Conservation (phyloP, 2,888 invertebrate species). For the Zhuqinia jingwanae region DNA sequence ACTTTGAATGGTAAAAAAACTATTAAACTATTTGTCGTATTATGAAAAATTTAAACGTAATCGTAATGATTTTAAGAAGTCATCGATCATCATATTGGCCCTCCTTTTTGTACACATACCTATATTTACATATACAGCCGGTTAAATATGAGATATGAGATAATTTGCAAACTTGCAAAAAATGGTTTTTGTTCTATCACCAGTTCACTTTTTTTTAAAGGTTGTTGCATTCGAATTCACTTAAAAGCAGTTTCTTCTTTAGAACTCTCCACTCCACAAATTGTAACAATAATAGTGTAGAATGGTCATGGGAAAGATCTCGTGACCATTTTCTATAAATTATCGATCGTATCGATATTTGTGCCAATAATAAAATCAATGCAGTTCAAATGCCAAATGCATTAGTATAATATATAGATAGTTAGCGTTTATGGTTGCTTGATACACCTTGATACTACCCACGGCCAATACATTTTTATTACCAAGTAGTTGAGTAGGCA, state of each 20-base stretch:
- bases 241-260: not conserved
- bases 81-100: not conserved
- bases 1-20: conserved; percentile 20
- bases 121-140: not conserved
- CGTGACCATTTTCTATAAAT: conserved; percentile 39
- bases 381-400: not conserved
- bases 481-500: too few relatives aligned
- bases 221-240: conserved; percentile 34
- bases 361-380: conserved; percentile 31
- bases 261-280: not conserved
- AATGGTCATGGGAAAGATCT: conserved; percentile 40
- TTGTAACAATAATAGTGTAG: not conserved
- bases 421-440: too few relatives aligned
- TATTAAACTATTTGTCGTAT: not conserved
- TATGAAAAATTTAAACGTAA: not conserved
- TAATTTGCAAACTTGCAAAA: conserved; percentile 56
- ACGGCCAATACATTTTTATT: too few relatives aligned
- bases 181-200: not conserved
- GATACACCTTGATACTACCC: too few relatives aligned
- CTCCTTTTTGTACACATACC: not conserved
- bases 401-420: conserved; percentile 5
- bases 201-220: conserved; percentile 27
- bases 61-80: not conserved
- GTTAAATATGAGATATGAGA: conserved; percentile 27
- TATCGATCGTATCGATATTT: not conserved